Evolutionary conservation across 2,797 vertebrate genomes (phyloP).

Genomic region (Mus minutoides): DNA sequence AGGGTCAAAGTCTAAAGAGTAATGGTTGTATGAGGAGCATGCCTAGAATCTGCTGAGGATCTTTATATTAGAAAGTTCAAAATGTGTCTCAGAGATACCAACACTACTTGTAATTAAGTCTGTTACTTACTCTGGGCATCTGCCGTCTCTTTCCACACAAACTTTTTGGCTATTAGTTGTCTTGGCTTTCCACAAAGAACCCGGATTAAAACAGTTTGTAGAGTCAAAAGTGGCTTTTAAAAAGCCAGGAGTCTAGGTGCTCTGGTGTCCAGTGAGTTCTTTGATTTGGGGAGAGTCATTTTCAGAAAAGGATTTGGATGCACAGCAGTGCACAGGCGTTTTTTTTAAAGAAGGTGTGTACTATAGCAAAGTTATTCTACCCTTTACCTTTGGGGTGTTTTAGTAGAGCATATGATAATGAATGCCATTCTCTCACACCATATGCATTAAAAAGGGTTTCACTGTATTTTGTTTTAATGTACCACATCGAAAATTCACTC

Average conservation of each 20-base stretch:
- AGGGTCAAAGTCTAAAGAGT: constrained; percentile 68
- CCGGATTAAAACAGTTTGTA: constrained; percentile 29
- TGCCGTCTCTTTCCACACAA: constrained; percentile 40
- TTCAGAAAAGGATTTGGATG: neutral
- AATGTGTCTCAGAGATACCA: neutral
- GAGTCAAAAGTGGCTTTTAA: neutral
- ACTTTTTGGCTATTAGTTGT: neutral
- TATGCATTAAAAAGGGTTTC: constrained; percentile 61
- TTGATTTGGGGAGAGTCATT: constrained; percentile 23
- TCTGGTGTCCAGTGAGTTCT: neutral
- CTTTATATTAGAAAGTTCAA: constrained; percentile 60
- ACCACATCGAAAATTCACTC: constrained; percentile 52
- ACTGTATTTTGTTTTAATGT: constrained; percentile 63
- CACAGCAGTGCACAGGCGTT: neutral
- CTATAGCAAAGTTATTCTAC: constrained; percentile 42
- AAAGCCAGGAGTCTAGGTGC: neutral
- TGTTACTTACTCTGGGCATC: constrained; percentile 60
- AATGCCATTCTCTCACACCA: constrained; percentile 72
- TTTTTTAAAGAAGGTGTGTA: constrained; percentile 59
- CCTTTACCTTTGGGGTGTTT: constrained; percentile 55
- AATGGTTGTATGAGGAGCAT: constrained; percentile 50
- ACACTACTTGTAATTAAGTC: constrained; percentile 58
- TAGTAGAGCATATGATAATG: constrained; percentile 65
- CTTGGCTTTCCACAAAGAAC: constrained; percentile 54
- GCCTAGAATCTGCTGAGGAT: constrained; percentile 47